Evolutionary conservation across 2,797 vertebrate genomes (phyloP).

Genomic region (Amphiprion clarkii): DNA sequence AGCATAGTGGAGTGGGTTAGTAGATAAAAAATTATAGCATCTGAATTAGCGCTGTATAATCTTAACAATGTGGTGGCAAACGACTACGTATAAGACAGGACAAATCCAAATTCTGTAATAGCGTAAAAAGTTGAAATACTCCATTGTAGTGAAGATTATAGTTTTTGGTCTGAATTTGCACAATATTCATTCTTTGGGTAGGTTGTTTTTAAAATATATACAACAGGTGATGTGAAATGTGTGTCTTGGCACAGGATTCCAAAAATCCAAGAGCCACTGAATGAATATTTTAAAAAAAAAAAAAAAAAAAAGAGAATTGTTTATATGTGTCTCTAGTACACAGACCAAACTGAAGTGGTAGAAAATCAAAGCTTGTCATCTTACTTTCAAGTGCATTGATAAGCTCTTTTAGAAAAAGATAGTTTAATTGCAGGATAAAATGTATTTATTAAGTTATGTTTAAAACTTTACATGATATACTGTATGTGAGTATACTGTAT

Average conservation of each 20-base stretch:
- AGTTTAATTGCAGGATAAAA: slow-evolving; percentile 65
- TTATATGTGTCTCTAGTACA: slow-evolving; percentile 61
- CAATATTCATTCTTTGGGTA: slow-evolving; percentile 46
- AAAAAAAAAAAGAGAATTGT: slow-evolving; percentile 28
- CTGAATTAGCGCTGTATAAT: slow-evolving; percentile 62
- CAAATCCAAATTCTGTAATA: slow-evolving; percentile 33
- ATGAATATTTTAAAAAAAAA: slow-evolving; percentile 47
- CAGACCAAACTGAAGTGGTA: slow-evolving; percentile 67
- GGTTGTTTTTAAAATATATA: slow-evolving; percentile 27
- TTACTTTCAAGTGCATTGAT: slow-evolving; percentile 68
- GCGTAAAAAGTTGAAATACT: slow-evolving; percentile 44
- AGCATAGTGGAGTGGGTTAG: slow-evolving; percentile 55
- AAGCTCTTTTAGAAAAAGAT: slow-evolving; percentile 49
- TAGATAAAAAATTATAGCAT: slow-evolving; percentile 54
- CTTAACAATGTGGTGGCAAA: slow-evolving; percentile 55
- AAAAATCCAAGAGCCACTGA: slow-evolving; percentile 48
- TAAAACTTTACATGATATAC: slow-evolving; percentile 74
- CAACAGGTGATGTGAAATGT: slow-evolving; percentile 46
- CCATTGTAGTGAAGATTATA: slow-evolving; percentile 31
- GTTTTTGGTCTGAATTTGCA: slow-evolving; percentile 49
- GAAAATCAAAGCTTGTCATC: slow-evolving; percentile 54
- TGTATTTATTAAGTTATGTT: slow-evolving; percentile 78
- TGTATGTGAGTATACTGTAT: slow-evolving; percentile 76
- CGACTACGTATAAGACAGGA: slow-evolving; percentile 21
- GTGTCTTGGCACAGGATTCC: slow-evolving; percentile 47